These are phyloP conservation scores for Marronus borbonicus DNA, from an alignment of 2,888 invertebrate species.

Conservation along the genomic window DNA sequence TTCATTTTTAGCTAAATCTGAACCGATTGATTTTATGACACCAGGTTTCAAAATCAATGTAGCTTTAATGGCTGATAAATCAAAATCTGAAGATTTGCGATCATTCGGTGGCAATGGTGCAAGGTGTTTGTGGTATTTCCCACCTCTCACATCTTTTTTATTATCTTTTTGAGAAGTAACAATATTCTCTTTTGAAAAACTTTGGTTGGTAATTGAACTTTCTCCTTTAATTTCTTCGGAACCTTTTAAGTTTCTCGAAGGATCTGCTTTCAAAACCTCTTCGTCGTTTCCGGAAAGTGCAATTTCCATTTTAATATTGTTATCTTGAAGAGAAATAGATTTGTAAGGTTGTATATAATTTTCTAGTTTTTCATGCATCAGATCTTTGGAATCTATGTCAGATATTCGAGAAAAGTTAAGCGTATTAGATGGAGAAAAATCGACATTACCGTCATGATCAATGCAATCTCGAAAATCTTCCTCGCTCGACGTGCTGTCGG, in stretches of 20 bases:
- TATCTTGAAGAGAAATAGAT: conserved; percentile 34
- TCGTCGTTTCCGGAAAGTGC: background rate
- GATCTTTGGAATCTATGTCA: conserved; percentile 39
- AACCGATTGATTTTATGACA: conserved; percentile 62
- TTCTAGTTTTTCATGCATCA: conserved; percentile 47
- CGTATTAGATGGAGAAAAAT: conserved; percentile 41
- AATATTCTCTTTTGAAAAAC: background rate
- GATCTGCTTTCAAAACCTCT: background rate
- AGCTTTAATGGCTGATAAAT: conserved; percentile 68
- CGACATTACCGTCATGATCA: conserved; percentile 55
- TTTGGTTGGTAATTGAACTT: background rate
- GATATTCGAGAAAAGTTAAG: conserved; percentile 44
- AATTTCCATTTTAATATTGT: conserved; percentile 26
- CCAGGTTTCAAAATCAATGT: conserved; percentile 72
- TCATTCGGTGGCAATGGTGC: conserved; percentile 71
- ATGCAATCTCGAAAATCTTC: conserved; percentile 66
- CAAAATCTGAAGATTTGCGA: conserved; percentile 44
- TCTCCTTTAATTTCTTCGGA: background rate
- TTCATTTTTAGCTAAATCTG: conserved; percentile 55
- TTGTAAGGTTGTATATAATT: conserved; percentile 36
- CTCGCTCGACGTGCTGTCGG: conserved; percentile 64
- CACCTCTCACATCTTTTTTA: conserved; percentile 65
- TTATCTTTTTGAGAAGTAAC: background rate
- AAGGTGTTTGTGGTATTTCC: conserved; percentile 72
- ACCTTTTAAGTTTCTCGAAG: background rate